Evolutionary conservation across 2,888 invertebrate genomes (phyloP).

Genomic region (Athalia circularis): DNA sequence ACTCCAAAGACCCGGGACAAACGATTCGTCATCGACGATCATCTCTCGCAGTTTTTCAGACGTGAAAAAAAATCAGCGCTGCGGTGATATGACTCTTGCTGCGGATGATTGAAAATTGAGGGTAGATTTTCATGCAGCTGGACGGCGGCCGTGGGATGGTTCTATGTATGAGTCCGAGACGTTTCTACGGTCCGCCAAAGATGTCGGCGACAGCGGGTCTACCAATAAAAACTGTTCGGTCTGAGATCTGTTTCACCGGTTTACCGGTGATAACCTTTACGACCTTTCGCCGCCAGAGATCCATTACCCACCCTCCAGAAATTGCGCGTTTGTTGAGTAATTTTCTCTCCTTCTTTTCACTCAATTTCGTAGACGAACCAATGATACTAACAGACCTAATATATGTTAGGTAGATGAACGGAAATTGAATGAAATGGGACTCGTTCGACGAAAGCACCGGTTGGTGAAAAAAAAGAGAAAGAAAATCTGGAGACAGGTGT

Average conservation of each 20-base stretch:
- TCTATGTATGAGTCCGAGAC: slow-evolving; percentile 14
- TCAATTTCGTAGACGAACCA: too few relatives aligned
- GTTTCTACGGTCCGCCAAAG: slow-evolving; percentile 36
- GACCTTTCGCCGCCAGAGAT: slow-evolving; percentile 52
- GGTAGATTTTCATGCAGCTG: slow-evolving; percentile 1
- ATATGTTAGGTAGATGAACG: too few relatives aligned
- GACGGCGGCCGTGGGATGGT: not conserved
- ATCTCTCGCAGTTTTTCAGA: too few relatives aligned
- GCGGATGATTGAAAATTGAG: too few relatives aligned
- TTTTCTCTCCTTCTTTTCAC: not conserved
- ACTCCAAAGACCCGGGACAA: too few relatives aligned
- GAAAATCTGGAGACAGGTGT: too few relatives aligned
- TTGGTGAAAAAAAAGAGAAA: too few relatives aligned
- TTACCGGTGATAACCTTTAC: slow-evolving; percentile 66
- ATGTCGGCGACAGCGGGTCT: slow-evolving; percentile 57
- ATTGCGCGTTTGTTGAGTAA: slow-evolving; percentile 16
- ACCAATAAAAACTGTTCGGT: slow-evolving; percentile 57
- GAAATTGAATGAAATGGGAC: too few relatives aligned
- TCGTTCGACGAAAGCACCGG: too few relatives aligned
- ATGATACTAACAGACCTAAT: not conserved
- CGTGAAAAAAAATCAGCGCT: too few relatives aligned
- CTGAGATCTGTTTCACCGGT: slow-evolving; percentile 51
- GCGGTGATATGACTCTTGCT: too few relatives aligned
- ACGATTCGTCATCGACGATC: too few relatives aligned
- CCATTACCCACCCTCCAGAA: slow-evolving; percentile 50